A percentile compares a stretch with the other conserved stretches of the same genome.
phyloP scores from a whole-genome alignment of 2,888 invertebrate genomes.

The Leucophenga montana region DNA sequence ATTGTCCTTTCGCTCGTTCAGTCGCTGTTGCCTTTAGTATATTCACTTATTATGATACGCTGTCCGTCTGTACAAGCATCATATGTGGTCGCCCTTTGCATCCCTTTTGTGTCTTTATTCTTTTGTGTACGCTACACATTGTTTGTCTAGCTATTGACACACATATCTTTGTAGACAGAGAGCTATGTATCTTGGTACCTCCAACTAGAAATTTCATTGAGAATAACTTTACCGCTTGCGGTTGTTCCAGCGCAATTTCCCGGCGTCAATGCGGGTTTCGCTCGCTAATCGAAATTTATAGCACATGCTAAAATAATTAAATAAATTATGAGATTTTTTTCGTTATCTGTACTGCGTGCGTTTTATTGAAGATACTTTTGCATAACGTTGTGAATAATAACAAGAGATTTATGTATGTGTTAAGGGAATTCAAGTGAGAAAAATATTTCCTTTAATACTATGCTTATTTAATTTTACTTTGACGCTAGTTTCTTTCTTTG shows the following conservation, averaged over 20 bases:
- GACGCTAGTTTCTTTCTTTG: slow-evolving; percentile 9
- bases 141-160: slow-evolving; percentile 14
- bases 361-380: slow-evolving; percentile 29
- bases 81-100: slow-evolving; percentile 16
- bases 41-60: slow-evolving; percentile 58
- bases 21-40: slow-evolving; percentile 44
- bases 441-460: slow-evolving; percentile 18
- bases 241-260: slow-evolving; percentile 29
- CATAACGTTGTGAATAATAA: neutral
- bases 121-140: slow-evolving; percentile 18
- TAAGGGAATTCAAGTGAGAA: neutral
- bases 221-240: slow-evolving; percentile 49
- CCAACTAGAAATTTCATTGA: slow-evolving; percentile 42
- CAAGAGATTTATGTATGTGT: neutral
- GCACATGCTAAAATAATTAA: slow-evolving; percentile 65
- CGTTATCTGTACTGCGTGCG: slow-evolving; percentile 14
- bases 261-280: slow-evolving; percentile 12
- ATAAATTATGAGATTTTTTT: slow-evolving; percentile 66
- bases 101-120: slow-evolving; percentile 29
- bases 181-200: neutral
- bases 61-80: slow-evolving; percentile 49
- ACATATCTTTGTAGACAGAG: neutral
- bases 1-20: slow-evolving; percentile 55
- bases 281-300: slow-evolving; percentile 64
- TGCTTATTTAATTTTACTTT: slow-evolving; percentile 19